phyloP scores from a whole-genome alignment of 2,797 vertebrate genomes.

The Tinamus major region DNA sequence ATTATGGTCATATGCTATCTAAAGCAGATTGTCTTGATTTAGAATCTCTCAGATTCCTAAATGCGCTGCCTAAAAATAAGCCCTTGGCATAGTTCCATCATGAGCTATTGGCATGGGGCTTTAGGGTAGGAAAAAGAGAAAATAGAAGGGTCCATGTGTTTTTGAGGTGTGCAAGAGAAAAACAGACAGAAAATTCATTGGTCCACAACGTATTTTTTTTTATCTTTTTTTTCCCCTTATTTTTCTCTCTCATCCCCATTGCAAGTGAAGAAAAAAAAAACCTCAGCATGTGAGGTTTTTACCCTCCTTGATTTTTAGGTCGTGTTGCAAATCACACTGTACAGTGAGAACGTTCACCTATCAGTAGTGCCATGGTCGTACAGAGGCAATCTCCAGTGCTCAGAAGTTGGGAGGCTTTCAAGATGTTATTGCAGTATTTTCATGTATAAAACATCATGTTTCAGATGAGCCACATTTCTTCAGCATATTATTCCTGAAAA shows the following conservation, averaged over 20 bases:
- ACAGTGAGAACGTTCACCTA: background rate
- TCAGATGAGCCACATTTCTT: background rate
- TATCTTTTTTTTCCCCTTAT: background rate
- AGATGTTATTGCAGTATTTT: background rate
- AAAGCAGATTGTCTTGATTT: background rate
- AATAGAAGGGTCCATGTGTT: background rate
- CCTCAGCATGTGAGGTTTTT: background rate
- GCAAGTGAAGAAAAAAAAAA: accelerated
- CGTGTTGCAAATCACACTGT: accelerated
- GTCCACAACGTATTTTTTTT: background rate
- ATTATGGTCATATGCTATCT: background rate
- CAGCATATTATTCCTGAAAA: background rate
- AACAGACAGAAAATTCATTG: background rate
- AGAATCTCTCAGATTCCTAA: background rate
- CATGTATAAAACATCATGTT: accelerated
- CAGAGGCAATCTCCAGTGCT: background rate
- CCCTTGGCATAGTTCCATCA: background rate
- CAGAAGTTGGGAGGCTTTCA: accelerated
- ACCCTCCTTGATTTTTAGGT: background rate
- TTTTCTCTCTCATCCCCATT: background rate
- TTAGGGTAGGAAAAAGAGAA: background rate
- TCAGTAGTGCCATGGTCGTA: background rate
- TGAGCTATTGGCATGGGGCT: background rate
- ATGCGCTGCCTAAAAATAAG: background rate
- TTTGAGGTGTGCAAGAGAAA: background rate